Conservation (phyloP, 2,888 invertebrate species). For the Archips crataeganus region DNA sequence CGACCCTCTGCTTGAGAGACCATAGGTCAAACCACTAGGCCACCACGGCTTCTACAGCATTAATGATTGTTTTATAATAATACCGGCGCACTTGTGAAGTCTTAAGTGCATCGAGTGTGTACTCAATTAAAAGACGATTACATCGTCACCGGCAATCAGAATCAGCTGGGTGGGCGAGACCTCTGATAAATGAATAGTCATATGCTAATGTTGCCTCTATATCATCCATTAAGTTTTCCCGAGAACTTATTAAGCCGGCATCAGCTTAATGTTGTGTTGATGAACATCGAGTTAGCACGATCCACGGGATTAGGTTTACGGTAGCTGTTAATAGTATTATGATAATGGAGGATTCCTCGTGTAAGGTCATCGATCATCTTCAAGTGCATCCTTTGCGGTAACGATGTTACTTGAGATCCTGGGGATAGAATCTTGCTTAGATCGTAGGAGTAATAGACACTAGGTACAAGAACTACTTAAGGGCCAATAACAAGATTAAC, state of each 20-base stretch:
- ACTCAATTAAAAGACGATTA: slow-evolving; percentile 43
- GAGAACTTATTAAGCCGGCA: slow-evolving; percentile 38
- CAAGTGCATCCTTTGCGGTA: slow-evolving; percentile 2
- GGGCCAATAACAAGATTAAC: background rate
- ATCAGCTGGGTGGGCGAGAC: slow-evolving; percentile 28
- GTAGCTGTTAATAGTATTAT: slow-evolving; percentile 41
- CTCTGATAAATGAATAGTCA: slow-evolving; percentile 31
- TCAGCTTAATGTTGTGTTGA: slow-evolving; percentile 34
- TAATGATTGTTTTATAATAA: slow-evolving; percentile 35
- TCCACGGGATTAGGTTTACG: slow-evolving; percentile 32
- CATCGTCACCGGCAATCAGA: slow-evolving; percentile 26
- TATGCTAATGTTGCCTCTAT: slow-evolving; percentile 36
- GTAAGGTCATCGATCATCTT: slow-evolving; percentile 28
- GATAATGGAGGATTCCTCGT: slow-evolving; percentile 18
- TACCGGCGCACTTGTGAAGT: slow-evolving; percentile 10
- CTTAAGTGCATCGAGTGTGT: slow-evolving; percentile 26
- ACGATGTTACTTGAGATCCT: background rate
- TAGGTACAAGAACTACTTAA: background rate
- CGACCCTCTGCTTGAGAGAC: too few species aligned
- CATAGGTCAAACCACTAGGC: background rate
- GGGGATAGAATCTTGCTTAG: slow-evolving; percentile 1
- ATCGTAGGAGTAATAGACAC: background rate
- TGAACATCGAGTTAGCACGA: slow-evolving; percentile 33
- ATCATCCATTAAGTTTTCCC: slow-evolving; percentile 32
- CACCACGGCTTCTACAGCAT: background rate